These are phyloP conservation scores for Corticium candelabrum DNA, from an alignment of 37 sponge, comb jelly and placozoan species.

Conservation along the genomic window DNA sequence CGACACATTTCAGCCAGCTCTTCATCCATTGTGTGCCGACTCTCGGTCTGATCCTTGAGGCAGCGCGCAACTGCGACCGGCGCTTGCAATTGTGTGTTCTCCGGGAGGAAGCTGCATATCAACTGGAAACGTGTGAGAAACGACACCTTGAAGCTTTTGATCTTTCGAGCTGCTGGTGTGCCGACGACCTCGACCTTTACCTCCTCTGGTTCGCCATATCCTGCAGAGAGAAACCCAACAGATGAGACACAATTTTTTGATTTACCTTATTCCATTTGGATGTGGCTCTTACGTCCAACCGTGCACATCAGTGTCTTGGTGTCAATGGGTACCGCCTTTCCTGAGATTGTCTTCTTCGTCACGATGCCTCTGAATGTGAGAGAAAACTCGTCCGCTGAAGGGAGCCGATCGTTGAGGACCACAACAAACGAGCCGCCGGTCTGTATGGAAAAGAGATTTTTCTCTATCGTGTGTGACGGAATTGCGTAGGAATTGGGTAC, in stretches of 20 bases:
- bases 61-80: neutral
- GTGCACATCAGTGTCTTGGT: neutral
- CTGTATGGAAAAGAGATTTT: neutral
- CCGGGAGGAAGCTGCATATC: neutral
- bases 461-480: neutral
- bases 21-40: too few relatives aligned
- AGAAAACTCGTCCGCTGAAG: neutral
- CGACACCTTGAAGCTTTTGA: neutral
- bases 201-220: neutral
- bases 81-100: neutral
- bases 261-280: too few relatives aligned
- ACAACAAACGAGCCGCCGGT: neutral
- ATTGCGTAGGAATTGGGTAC: neutral
- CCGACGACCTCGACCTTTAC: neutral
- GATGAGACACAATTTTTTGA: too few relatives aligned
- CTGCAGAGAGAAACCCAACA: too few relatives aligned
- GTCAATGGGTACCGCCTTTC: neutral
- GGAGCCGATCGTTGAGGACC: neutral
- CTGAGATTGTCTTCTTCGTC: neutral
- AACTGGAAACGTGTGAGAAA: neutral
- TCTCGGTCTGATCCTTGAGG: too few relatives aligned
- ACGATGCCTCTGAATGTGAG: neutral
- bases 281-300: neutral
- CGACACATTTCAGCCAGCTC: neutral
- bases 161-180: neutral